A percentile compares a stretch with the other conserved stretches of the same genome.
These are phyloP conservation scores for Brassicogethes aeneus DNA, from an alignment of 2,888 invertebrate genomes.

Conservation along the genomic window DNA sequence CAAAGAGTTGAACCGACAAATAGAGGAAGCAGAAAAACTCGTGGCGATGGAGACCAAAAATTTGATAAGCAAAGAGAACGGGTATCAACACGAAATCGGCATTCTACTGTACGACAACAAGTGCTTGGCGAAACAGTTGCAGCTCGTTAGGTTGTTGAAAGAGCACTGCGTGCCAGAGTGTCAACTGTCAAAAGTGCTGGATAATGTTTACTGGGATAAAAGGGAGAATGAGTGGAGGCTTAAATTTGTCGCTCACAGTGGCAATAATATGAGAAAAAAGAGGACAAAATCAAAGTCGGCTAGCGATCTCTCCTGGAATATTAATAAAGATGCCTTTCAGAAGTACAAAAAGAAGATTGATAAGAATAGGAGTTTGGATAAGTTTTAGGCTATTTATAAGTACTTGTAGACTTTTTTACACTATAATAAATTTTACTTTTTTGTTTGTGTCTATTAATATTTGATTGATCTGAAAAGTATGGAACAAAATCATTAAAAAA, in stretches of 20 bases:
- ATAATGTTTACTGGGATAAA: slow-evolving; percentile 90
- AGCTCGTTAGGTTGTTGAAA: slow-evolving; percentile 71
- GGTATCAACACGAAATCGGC: slow-evolving; percentile 24
- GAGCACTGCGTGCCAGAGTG: slow-evolving; percentile 84
- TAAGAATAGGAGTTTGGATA: no score
- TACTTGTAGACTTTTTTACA: no score
- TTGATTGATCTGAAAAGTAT: no score
- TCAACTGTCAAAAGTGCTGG: slow-evolving; percentile 77
- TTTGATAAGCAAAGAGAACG: slow-evolving; percentile 53
- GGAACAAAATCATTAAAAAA: no score
- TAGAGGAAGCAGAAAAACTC: slow-evolving; percentile 73
- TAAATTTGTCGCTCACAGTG: slow-evolving; percentile 91
- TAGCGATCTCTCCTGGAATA: not conserved
- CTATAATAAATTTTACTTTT: no score
- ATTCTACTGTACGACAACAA: slow-evolving; percentile 56
- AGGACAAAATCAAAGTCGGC: slow-evolving; percentile 4
- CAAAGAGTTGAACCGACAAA: slow-evolving; percentile 77
- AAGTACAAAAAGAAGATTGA: not conserved
- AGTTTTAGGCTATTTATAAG: no score
- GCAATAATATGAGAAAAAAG: slow-evolving; percentile 58
- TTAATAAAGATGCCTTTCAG: not conserved
- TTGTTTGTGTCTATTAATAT: no score
- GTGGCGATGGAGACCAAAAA: slow-evolving; percentile 69
- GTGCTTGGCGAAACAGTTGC: slow-evolving; percentile 67
- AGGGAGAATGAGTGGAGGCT: slow-evolving; percentile 96